phyloP scores from a whole-genome alignment of 92 coral and sea anemone species.

The Phenganax stokvisi region DNA sequence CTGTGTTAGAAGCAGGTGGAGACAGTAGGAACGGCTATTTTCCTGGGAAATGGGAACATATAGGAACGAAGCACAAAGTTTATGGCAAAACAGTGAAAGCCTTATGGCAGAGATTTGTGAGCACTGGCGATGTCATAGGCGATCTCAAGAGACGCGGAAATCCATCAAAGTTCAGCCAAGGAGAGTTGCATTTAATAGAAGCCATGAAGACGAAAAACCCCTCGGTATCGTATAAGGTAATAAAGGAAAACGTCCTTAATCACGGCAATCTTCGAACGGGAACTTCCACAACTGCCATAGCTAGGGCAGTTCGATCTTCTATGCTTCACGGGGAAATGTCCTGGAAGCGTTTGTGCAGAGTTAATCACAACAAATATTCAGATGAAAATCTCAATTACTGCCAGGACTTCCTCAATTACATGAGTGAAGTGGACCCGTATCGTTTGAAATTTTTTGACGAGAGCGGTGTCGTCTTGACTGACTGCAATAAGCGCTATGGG shows the following conservation, averaged over 20 bases:
- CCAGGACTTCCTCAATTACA: slow-evolving; percentile 42
- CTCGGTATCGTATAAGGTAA: too few species aligned
- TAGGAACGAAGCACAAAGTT: slow-evolving; percentile 31
- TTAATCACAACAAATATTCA: slow-evolving; percentile 1
- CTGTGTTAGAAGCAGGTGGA: slow-evolving; percentile 42
- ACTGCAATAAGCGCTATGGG: not conserved
- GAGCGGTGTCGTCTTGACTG: slow-evolving; percentile 38
- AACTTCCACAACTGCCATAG: not conserved
- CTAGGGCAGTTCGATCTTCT: not conserved
- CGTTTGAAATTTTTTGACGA: slow-evolving; percentile 51
- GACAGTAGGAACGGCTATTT: slow-evolving; percentile 43
- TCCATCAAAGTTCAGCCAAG: too few species aligned
- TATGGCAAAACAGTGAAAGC: slow-evolving; percentile 27
- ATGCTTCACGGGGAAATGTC: slow-evolving; percentile 4
- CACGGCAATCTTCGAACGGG: too few species aligned
- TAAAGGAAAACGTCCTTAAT: too few species aligned
- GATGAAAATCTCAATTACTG: slow-evolving; percentile 44
- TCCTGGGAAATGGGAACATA: slow-evolving; percentile 39
- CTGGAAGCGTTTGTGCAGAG: not conserved
- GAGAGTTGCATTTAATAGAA: too few species aligned
- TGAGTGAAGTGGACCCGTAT: slow-evolving; percentile 46
- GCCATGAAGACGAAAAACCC: too few species aligned
- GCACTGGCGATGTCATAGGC: too few species aligned
- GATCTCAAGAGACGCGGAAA: too few species aligned
- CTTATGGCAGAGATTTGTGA: slow-evolving; percentile 25